Base-by-base conservation (phyloP, 2,888 invertebrate genomes). In the Trilocha varians region DNA sequence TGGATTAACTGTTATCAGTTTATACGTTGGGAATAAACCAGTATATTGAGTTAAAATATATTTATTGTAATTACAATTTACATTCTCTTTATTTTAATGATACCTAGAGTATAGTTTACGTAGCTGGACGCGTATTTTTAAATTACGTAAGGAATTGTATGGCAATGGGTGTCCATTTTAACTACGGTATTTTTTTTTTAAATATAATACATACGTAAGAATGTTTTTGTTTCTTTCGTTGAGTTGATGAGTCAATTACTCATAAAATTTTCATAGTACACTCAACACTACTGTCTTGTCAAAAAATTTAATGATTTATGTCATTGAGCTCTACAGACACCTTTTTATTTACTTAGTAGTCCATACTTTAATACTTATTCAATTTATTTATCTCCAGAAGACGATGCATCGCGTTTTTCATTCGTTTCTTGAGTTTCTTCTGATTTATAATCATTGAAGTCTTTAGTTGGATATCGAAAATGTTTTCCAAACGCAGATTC, bases 401-500 rank as follows among this genome's bases (percentile, higher is more conserved):
- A 25, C 8, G 42, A 42, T 14, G 38, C 38, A 16, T 34, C 34
- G 2, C 34, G 13, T 13, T 25, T 25, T 13, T 42, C 42, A 13
- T 35, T 2, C 4, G 39, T 34, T 34, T 43, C 43, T 18, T 36
- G 32, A n/a, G 43, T 43, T 34, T 43, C 40, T 15, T 33, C 36
- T 32, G 45, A 43, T 38, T 36, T 42, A 35, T 41, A 50, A 36
- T 53, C 13, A 41, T 53, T 39, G 36, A 53, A 57, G 0, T 0
- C 3, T 40, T 47, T 49, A 9, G 38, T 42, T 4, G 57, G 57
- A 32, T 48, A 52, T 5, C 33, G 39, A 16, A 48, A 46, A 34
- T 45, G 48, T 35, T 49, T 52, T 35, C 51, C 50, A 17, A 55
- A 57, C 4, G 49, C 41, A 1, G 48, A 44, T 32, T 51, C 49